Evolutionary conservation across 1,140 invertebrate genomes (phyloP).

Genomic region (Drosophila sulfurigaster): DNA sequence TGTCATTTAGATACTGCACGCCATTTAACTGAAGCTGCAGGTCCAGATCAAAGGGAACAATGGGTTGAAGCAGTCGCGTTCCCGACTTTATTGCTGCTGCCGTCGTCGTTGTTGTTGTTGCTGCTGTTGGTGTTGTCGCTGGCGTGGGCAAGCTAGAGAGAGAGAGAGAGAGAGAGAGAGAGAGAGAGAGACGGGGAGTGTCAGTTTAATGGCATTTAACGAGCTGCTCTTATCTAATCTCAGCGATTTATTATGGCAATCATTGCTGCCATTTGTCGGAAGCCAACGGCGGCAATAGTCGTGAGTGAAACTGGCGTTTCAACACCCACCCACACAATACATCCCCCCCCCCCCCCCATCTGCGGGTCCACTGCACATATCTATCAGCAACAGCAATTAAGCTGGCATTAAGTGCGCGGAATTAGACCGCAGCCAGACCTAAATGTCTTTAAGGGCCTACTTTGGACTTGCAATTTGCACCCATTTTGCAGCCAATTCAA

Average conservation of each 20-base stretch:
- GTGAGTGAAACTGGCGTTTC: slow-evolving; percentile 67
- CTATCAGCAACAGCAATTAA: slow-evolving; percentile 30
- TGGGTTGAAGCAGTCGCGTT: slow-evolving; percentile 54
- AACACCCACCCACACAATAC: slow-evolving; percentile 49
- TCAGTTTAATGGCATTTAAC: slow-evolving; percentile 32
- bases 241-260: slow-evolving; percentile 52
- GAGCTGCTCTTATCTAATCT: slow-evolving; percentile 55
- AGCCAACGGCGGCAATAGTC: slow-evolving; percentile 62
- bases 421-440: slow-evolving; percentile 12
- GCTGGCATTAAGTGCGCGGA: slow-evolving; percentile 11
- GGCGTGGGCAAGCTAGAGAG: slow-evolving; percentile 48
- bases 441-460: slow-evolving; percentile 32
- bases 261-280: slow-evolving; percentile 69
- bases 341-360: not conserved
- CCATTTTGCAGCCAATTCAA: slow-evolving; percentile 45
- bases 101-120: slow-evolving; percentile 22
- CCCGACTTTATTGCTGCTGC: slow-evolving; percentile 31
- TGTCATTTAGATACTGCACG: slow-evolving; percentile 57
- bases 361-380: not conserved
- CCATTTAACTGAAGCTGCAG: slow-evolving; percentile 51
- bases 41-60: slow-evolving; percentile 72
- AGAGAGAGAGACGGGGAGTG: not conserved
- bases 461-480: slow-evolving; percentile 33
- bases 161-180: not conserved
- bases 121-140: slow-evolving; percentile 40